Evolutionary conservation across 2,888 invertebrate species (phyloP), one percentile per base, ranked within the genome.

Genomic region (Phania funesta): DNA sequence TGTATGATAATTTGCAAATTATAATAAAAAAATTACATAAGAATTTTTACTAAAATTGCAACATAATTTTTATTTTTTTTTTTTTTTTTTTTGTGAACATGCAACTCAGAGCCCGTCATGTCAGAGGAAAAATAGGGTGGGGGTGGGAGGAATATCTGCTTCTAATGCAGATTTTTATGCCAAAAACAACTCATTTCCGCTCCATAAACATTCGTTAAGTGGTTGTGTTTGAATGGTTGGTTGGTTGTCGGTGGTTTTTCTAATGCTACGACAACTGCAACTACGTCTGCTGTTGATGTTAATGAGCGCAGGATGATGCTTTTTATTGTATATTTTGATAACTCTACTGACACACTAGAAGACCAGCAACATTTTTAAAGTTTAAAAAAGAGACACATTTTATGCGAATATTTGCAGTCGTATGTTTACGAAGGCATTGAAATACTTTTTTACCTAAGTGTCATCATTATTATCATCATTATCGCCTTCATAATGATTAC

Each of bases 161-260:
- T 82, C 77, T 74, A 82, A 77, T 78, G 82, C 68, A 78, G 74
- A 78, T 78, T 48, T 80, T 80, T 76, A 71, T 76, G 79, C 48
- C 67, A 78, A 78, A 75, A 81, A 81, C 78, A 81, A 81, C 83
- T 83, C 67, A 83, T 83, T 83, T 83, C 78, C 81, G 83, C 81
- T 83, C 81, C 83, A 83, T 83, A 83, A 83, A 81, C 77, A 78
- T 83, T 83, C 68, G 82, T 65, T 74, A 74, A 78, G 82, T 82
- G 78, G 68, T 82, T 78, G 74, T 60, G 56, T 78, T 78, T 52
- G 64, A 68, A 68, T 68, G 56, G 60, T 62, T 73, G 52, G 73
- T 62, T 78, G 56, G 67, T 22, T 68, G 73, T 20, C 46, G 48
- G 20, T 46, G 52, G 65, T 44, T 56, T n/a, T 62, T 32, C 48